Evolutionary conservation across 2,113 vertebrate genomes (phyloP).

Genomic region (Aptenodytes patagonicus): DNA sequence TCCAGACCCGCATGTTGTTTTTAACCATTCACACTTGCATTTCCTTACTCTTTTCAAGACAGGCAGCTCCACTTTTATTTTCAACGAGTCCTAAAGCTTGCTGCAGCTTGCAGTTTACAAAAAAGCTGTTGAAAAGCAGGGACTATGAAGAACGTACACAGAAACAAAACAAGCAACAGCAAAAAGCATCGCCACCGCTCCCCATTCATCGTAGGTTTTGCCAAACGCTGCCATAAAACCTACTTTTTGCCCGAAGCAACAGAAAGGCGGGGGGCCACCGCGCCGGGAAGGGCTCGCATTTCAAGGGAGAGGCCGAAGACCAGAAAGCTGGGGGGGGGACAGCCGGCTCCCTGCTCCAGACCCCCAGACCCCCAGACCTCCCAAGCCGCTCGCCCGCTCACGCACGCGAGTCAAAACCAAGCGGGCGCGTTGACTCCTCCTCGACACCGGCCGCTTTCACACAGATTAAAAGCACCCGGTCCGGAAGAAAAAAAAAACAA

Average conservation of each 20-base stretch:
- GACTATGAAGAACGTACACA: fast-evolving
- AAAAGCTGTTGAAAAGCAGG: neutral
- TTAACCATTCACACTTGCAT: no score
- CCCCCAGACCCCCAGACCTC: neutral
- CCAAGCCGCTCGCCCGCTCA: neutral
- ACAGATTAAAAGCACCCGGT: fast-evolving
- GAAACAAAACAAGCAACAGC: neutral
- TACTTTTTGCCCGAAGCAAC: fast-evolving
- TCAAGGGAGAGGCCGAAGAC: fast-evolving
- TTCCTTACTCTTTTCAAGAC: neutral
- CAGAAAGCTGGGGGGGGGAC: fast-evolving
- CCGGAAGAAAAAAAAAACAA: no score
- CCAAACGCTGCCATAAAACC: fast-evolving
- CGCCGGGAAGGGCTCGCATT: neutral
- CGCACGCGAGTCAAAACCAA: neutral
- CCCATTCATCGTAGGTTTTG: fast-evolving
- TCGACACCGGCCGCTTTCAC: neutral
- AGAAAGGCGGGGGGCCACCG: neutral
- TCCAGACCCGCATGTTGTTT: neutral
- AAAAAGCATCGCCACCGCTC: fast-evolving
- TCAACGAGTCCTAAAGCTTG: neutral
- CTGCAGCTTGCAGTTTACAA: neutral
- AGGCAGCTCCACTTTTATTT: no score
- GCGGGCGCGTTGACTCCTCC: neutral
- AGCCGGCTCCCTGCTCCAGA: fast-evolving